Conservation (phyloP, 2,888 invertebrate genomes). For the Eupithecia subfuscata region DNA sequence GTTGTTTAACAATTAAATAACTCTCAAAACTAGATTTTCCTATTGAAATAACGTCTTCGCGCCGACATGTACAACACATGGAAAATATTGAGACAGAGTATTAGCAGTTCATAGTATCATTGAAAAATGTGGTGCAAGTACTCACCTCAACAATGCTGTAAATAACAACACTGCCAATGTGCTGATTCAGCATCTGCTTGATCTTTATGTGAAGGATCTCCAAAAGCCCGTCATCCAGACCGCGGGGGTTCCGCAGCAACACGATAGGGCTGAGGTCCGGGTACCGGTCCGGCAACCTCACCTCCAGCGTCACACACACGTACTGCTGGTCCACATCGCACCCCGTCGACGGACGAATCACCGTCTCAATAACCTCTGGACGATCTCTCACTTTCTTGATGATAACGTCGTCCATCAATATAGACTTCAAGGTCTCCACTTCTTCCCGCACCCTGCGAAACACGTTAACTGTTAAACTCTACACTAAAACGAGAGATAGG, state of each 20-base stretch:
- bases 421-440: constrained; percentile 93
- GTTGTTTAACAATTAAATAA: too few relatives aligned
- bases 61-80: background rate
- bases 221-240: constrained; percentile 90
- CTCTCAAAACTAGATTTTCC: too few relatives aligned
- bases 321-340: constrained; percentile 92
- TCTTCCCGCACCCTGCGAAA: constrained; percentile 90
- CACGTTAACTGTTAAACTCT: constrained; percentile 17
- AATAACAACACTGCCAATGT: constrained; percentile 91
- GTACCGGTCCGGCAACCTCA: constrained; percentile 88
- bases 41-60: too few relatives aligned
- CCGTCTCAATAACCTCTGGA: constrained; percentile 88
- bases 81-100: background rate
- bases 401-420: constrained; percentile 91
- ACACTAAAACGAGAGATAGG: constrained; percentile 13
- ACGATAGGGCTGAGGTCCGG: constrained; percentile 91
- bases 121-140: background rate
- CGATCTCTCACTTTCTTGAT: constrained; percentile 81
- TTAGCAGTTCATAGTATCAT: background rate
- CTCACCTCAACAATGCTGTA: constrained; percentile 94
- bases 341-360: constrained; percentile 93
- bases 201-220: constrained; percentile 84
- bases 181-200: constrained; percentile 87
- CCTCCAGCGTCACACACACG: constrained; percentile 92
- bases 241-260: constrained; percentile 90